Conservation (phyloP, 2,888 invertebrate genomes). For the Thalpophila matura region DNA sequence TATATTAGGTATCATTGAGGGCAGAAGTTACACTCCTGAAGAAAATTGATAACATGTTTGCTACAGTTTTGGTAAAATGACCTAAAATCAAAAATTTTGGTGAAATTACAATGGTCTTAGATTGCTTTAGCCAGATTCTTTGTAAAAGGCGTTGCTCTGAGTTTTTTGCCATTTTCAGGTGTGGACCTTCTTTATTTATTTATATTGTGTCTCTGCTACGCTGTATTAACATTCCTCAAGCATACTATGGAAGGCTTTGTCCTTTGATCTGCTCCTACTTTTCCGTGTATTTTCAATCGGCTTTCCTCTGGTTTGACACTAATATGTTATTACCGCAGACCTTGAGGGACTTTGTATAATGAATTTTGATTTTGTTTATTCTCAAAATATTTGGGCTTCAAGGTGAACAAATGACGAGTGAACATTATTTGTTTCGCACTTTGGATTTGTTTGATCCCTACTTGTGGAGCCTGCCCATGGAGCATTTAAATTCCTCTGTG, state of each 20-base stretch:
- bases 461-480: too few species aligned
- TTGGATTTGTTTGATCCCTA: neutral
- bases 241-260: slow-evolving; percentile 62
- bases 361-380: slow-evolving; percentile 46
- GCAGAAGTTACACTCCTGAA: slow-evolving; percentile 13
- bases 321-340: slow-evolving; percentile 34
- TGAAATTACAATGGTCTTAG: neutral
- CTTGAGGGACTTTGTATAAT: slow-evolving; percentile 44
- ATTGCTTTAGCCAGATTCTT: neutral
- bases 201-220: neutral
- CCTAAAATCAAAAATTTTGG: too few species aligned
- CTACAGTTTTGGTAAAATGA: neutral
- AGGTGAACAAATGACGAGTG: slow-evolving; percentile 26
- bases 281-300: slow-evolving; percentile 45
- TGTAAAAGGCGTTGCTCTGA: neutral
- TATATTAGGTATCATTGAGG: neutral
- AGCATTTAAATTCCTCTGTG: too few species aligned
- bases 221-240: slow-evolving; percentile 65
- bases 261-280: slow-evolving; percentile 56
- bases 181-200: slow-evolving; percentile 13
- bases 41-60: neutral
- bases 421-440: slow-evolving; percentile 37
- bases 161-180: neutral
- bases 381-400: slow-evolving; percentile 37
- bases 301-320: slow-evolving; percentile 47